A percentile compares a stretch with the other conserved stretches of the same genome.
Evolutionary conservation across 1,140 invertebrate genomes (phyloP).

Genomic region (Megathymus violae): DNA sequence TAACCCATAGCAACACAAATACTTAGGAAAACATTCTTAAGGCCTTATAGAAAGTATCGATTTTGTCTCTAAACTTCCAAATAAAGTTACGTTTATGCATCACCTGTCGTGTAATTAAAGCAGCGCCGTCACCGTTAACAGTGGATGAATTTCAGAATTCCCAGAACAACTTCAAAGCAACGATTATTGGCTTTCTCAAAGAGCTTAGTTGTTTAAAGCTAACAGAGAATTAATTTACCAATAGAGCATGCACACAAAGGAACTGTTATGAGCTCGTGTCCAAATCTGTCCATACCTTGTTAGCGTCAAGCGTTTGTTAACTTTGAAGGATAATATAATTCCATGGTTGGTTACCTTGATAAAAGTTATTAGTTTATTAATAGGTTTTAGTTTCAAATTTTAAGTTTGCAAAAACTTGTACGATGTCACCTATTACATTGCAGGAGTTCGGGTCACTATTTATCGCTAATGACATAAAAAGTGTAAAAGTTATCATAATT

Average conservation of each 20-base stretch:
- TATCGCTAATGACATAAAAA: no score
- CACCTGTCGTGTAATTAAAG: slow-evolving; percentile 28
- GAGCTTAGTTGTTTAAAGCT: slow-evolving; percentile 33
- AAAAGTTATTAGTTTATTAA: no score
- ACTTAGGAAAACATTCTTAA: no score
- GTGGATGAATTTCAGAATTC: slow-evolving; percentile 36
- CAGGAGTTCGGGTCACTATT: no score
- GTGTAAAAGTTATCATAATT: no score
- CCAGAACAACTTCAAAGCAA: slow-evolving; percentile 48
- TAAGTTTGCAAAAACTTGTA: no score
- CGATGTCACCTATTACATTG: no score
- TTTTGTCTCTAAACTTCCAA: slow-evolving; percentile 20
- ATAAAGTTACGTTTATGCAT: slow-evolving; percentile 35
- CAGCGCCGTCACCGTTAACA: slow-evolving; percentile 30
- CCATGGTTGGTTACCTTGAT: no score
- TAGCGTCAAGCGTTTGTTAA: not conserved
- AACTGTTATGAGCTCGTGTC: slow-evolving; percentile 20
- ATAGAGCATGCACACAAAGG: slow-evolving; percentile 48
- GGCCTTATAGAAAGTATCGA: no score
- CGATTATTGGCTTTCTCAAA: slow-evolving; percentile 39
- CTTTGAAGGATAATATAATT: not conserved
- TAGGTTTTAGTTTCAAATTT: no score
- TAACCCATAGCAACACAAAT: no score
- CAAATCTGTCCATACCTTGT: not conserved
- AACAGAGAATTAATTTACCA: slow-evolving; percentile 63